Conservation (phyloP, 2,888 invertebrate genomes). For the Camponotus fellah region DNA sequence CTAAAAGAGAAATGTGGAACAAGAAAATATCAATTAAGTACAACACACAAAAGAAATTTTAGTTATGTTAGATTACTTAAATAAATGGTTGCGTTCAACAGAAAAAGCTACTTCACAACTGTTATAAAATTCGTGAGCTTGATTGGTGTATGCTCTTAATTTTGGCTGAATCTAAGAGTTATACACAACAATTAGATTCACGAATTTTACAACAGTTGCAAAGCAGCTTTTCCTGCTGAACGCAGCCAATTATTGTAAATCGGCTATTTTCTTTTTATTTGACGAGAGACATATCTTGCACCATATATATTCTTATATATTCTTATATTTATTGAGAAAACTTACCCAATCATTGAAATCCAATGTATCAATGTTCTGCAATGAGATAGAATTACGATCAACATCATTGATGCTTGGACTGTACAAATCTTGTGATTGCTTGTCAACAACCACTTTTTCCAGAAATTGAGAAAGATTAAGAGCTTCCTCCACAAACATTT, state of each 20-base stretch:
- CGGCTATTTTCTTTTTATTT: neutral
- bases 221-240: no score
- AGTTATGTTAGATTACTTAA: neutral
- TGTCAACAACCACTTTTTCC: constrained; percentile 91
- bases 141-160: no score
- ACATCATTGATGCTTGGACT: constrained; percentile 87
- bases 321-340: neutral
- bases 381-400: constrained; percentile 88
- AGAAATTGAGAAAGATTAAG: constrained; percentile 96
- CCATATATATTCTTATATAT: neutral
- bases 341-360: constrained; percentile 97
- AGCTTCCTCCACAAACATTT: constrained; percentile 96
- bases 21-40: neutral
- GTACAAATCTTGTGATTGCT: constrained; percentile 72
- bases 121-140: no score
- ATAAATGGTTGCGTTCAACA: neutral
- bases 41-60: neutral
- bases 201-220: no score
- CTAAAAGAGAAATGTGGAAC: neutral
- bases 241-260: neutral
- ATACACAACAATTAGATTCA: no score
- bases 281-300: neutral
- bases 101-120: no score
- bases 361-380: constrained; percentile 92
- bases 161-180: no score